Evolutionary conservation across 2,888 invertebrate species (phyloP), one percentile per base, ranked within the genome.

Genomic region (Entomobrya multifasciata): DNA sequence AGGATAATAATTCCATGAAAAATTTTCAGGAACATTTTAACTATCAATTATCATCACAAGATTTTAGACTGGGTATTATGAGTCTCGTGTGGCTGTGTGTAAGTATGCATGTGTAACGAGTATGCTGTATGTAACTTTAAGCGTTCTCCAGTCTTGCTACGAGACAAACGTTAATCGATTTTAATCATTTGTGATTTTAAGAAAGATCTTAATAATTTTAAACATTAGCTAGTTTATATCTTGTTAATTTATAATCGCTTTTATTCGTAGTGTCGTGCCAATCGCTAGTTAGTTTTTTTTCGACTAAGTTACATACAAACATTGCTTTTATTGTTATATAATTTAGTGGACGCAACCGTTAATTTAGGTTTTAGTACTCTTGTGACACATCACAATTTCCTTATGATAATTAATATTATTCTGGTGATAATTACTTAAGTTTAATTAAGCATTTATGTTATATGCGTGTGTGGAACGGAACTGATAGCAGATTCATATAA

Each of bases 41-140:
- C 65, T 65, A 65, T 78, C 74, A 72, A n/a, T n/a, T 57, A 30
- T 44, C 62, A 17, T 17, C 17, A 41, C 55, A 67, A n/a, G 20
- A 1, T 20, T 49, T 57, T 85, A 78, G 85, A 85, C 85, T 85
- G 85, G 85, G 30, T 77, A 77, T 77, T 22, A 20, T 49, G 83
- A 83, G 83, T 84, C 77, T 84, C 83, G 67, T 84, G 83, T 47
- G 20, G 44, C 44, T 62, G 62, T 36, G 72, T 74, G 72, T 55
- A 55, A 47, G 49, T 44, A 15, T 70, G 41, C 22, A 44, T 72
- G 25, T 60, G 60, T 60, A 60, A 13, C 27, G n/a, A 36, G 15
- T 36, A 65, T 36, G 17, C 65, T 17, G 41, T 41, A 41, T 30
- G 25, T 10, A 30, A 20, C 22, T 55, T 55, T 60, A 30, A 13